Evolutionary conservation across 2,113 vertebrate genomes (phyloP), one percentile per base, ranked within the genome.

Genomic region (Chionis minor): DNA sequence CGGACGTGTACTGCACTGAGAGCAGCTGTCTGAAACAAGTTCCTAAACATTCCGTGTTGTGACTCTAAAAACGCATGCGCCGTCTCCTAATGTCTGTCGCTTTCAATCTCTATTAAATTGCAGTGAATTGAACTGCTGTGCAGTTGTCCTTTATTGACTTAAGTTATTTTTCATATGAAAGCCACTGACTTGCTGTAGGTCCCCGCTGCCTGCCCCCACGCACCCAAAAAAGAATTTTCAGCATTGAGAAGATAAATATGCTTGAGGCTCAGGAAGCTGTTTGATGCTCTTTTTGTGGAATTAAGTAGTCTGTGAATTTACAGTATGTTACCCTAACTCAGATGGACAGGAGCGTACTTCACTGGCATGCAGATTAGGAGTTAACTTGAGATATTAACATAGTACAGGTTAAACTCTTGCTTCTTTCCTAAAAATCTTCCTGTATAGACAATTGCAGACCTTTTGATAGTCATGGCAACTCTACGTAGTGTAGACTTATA

Each of bases 121-220:
- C 65, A 75, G 75, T 92, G 86, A 97, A 92, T 44, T 83, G 75
- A 93, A 81, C 80, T 88, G 82, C 75, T 88, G 75, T 92, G 75
- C 59, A 83, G 32, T 90, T 90, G 93, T 93, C 79, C 58, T 93
- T 95, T 88, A 83, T 91, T 95, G 82, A 75, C 55, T 82, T 14
- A 40, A 79, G 51, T 71, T 91, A 38, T 42, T 96, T 86, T 90
- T 67, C 33, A 10, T 81, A 21, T 24, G 18, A 59, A 79, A 85
- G 71, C 86, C 45, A n/a, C 14, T 80, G 30, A 77, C n/a, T 55
- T 83, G 24, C 75, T 81, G 12, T 70, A 88, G 54, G 35, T 72
- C 13, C 23, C 12, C 3, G 4, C 9, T 72, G 9, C 49, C 52
- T 81, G 28, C 33, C 24, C 15, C 24, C 21, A 40, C 13, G 38